Percentiles rank a stretch among this genome's conserved stretches.
Evolutionary conservation across 2,888 invertebrate genomes (phyloP).

Genomic region (Pseudococcus jackbeardsleyi): DNA sequence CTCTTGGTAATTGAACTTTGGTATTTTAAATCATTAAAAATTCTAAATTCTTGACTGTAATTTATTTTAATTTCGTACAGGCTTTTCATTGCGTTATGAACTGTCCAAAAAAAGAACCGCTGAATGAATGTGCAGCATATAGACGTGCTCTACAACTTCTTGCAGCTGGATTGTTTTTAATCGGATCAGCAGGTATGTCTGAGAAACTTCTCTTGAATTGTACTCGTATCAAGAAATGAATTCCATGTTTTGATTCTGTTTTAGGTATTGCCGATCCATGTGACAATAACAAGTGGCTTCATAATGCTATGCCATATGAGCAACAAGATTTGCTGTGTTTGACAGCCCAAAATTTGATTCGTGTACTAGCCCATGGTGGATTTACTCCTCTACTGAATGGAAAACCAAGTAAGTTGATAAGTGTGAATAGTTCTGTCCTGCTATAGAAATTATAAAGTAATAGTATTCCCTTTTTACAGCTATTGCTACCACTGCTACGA

Average conservation of each 20-base stretch:
- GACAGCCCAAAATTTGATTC: slow-evolving; percentile 91
- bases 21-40: too few relatives aligned
- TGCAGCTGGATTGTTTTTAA: slow-evolving; percentile 94
- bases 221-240: background rate
- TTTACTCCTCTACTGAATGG: slow-evolving; percentile 88
- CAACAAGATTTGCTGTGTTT: slow-evolving; percentile 94
- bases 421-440: background rate
- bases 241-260: background rate
- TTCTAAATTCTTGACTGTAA: background rate
- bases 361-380: slow-evolving; percentile 93
- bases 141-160: slow-evolving; percentile 90
- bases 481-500: slow-evolving; percentile 90
- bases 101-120: slow-evolving; percentile 91
- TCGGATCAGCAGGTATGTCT: slow-evolving; percentile 83
- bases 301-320: slow-evolving; percentile 89
- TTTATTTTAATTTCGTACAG: slow-evolving; percentile 69
- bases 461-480: slow-evolving; percentile 69
- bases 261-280: slow-evolving; percentile 80
- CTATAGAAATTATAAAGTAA: background rate
- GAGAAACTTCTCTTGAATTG: background rate
- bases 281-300: slow-evolving; percentile 90
- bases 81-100: slow-evolving; percentile 98
- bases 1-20: slow-evolving; percentile 74
- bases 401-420: slow-evolving; percentile 70
- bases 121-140: slow-evolving; percentile 93